Evolutionary conservation across 1,140 invertebrate species (phyloP), one percentile per base, ranked within the genome.

Genomic region (Habropoda laboriosa): DNA sequence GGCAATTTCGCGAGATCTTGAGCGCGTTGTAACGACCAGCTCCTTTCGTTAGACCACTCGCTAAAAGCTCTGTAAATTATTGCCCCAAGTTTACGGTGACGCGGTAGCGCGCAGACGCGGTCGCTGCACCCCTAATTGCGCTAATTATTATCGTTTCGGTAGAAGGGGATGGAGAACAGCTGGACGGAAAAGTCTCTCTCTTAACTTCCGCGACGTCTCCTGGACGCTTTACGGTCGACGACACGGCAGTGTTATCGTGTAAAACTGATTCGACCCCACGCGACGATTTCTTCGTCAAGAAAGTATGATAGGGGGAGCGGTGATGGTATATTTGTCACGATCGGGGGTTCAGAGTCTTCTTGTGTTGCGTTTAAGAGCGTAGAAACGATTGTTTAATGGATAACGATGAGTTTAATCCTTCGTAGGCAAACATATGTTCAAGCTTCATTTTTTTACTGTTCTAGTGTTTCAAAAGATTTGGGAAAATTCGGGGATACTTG

Each of bases 131-230:
- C 83, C 76, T 83, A 86, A 87, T 83, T 82, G 70, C 75, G 60
- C 77, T 89, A 89, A 89, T 89, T 89, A 87, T 89, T 86, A 87
- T 87, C 78, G 80, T 80, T 84, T 85, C 75, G 83, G 38, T 71
- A 64, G n/a, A n/a, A 16, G 30, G 47, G 45, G 53, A 53, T 38
- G 63, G 45, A 30, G 66, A n/a, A 42, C 61, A 35, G 8, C 16
- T 0, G 38, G n/a, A 32, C 30, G 18, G 47, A 38, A 63, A 85
- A 76, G 78, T 67, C 82, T 30, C 40, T 66, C 42, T 61, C 24
- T 51, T 7, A 67, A 61, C 60, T 74, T 86, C 60, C 70, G 80
- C 77, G 84, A 85, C 64, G 80, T 85, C 74, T 68, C 49, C 51
- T 49, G 61, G 55, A 64, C 40, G 83, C 38, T 84, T 84, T 81